Evolutionary conservation across 2,113 vertebrate species (phyloP).

Genomic region (Nyctibius bracteatus): DNA sequence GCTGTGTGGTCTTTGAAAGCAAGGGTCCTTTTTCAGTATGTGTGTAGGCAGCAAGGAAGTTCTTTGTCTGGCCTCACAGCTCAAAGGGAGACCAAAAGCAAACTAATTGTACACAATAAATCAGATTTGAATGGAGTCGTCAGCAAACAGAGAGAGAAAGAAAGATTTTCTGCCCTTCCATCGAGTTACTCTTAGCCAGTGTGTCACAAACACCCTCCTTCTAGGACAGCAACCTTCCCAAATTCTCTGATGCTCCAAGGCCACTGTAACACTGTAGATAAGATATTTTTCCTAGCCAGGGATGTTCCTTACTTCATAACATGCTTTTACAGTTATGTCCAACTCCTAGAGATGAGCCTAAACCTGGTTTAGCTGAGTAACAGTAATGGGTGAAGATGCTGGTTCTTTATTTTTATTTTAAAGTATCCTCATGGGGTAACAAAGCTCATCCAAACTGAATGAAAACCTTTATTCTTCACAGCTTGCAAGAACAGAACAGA

Average conservation of each 20-base stretch:
- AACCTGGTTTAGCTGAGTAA: neutral
- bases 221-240: neutral
- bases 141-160: neutral
- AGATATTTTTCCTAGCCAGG: neutral
- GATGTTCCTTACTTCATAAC: neutral
- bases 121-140: neutral
- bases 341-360: neutral
- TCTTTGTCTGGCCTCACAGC: neutral
- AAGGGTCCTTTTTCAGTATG: neutral
- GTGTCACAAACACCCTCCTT: neutral
- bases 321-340: neutral
- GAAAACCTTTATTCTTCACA: neutral
- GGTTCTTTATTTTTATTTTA: neutral
- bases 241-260: neutral
- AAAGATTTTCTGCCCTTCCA: neutral
- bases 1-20: neutral
- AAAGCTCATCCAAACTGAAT: no score
- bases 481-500: neutral
- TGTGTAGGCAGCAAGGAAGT: neutral
- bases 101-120: conserved; percentile 1
- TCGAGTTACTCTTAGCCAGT: neutral
- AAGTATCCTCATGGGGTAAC: neutral
- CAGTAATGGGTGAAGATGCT: neutral
- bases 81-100: neutral
- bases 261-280: neutral